phyloP scores from a whole-genome alignment of 2,113 vertebrate species.

The Speoplatyrhinus poulsoni region DNA sequence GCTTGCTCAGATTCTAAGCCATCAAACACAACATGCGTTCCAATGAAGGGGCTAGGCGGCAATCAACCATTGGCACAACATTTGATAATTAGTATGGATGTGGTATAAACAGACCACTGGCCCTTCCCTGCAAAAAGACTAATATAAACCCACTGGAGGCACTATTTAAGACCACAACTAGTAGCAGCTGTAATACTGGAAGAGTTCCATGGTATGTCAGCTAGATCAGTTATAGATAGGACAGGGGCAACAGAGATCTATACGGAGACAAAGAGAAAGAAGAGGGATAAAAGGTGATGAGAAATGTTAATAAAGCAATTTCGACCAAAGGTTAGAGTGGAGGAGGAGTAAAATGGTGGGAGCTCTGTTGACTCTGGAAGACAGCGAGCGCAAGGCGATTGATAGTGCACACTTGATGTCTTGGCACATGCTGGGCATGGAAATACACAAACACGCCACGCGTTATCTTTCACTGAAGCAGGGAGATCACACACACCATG shows the following conservation, averaged over 20 bases:
- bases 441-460: constrained; percentile 31
- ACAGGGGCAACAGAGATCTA: neutral
- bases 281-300: neutral
- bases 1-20: neutral
- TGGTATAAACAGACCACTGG: constrained; percentile 15
- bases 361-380: constrained; percentile 50
- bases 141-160: constrained; percentile 14
- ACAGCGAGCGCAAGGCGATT: constrained; percentile 31
- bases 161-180: constrained; percentile 39
- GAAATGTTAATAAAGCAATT: constrained; percentile 7
- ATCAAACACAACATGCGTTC: neutral
- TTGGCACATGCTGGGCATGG: constrained; percentile 44
- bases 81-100: neutral
- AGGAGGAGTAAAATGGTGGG: neutral
- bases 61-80: neutral
- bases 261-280: constrained; percentile 1
- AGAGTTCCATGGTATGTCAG: constrained; percentile 14
- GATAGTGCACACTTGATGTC: constrained; percentile 56
- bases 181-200: constrained; percentile 43
- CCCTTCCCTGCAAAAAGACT: constrained; percentile 2
- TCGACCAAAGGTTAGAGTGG: neutral
- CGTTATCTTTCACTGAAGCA: constrained; percentile 2
- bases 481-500: neutral
- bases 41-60: neutral
- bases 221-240: constrained; percentile 16